Evolutionary conservation across 2,113 vertebrate species (phyloP).

Genomic region (Gambusia holbrooki): DNA sequence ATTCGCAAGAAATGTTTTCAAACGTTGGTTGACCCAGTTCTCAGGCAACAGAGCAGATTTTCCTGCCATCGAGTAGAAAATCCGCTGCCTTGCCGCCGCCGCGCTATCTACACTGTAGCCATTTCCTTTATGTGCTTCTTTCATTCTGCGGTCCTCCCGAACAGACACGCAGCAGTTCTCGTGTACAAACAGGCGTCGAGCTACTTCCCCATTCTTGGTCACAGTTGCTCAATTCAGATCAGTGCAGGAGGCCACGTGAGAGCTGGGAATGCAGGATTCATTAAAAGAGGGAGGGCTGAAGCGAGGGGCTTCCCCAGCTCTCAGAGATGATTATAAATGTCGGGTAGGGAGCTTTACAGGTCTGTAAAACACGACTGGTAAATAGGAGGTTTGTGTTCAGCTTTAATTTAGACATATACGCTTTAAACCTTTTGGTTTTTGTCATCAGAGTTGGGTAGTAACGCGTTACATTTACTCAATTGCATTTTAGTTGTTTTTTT

Average conservation of each 20-base stretch:
- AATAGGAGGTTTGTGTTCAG: not conserved
- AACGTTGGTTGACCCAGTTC: constrained; percentile 47
- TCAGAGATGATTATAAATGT: constrained; percentile 53
- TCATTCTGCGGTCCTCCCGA: constrained; percentile 30
- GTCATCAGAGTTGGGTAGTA: no score
- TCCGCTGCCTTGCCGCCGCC: constrained; percentile 17
- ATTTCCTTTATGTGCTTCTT: constrained; percentile 48
- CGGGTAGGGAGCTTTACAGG: constrained; percentile 36
- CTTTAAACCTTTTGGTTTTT: not conserved
- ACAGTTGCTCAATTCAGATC: constrained; percentile 74
- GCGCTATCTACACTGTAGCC: constrained; percentile 20
- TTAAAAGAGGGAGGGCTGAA: constrained; percentile 39
- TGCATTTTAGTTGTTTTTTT: no score
- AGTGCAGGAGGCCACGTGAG: constrained; percentile 71
- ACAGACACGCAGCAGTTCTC: constrained; percentile 48
- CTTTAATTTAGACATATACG: not conserved
- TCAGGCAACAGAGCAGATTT: constrained; percentile 32
- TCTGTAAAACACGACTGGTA: constrained; percentile 15
- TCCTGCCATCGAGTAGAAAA: constrained; percentile 35
- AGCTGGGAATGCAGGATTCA: constrained; percentile 71
- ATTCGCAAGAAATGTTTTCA: constrained; percentile 44
- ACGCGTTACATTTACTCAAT: no score
- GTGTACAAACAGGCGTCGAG: constrained; percentile 69
- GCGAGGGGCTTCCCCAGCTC: constrained; percentile 59
- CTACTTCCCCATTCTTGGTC: constrained; percentile 77